Evolutionary conservation across 2,797 vertebrate species (phyloP), one percentile per base, ranked within the genome.

Genomic region (Atherinosoma microstoma): DNA sequence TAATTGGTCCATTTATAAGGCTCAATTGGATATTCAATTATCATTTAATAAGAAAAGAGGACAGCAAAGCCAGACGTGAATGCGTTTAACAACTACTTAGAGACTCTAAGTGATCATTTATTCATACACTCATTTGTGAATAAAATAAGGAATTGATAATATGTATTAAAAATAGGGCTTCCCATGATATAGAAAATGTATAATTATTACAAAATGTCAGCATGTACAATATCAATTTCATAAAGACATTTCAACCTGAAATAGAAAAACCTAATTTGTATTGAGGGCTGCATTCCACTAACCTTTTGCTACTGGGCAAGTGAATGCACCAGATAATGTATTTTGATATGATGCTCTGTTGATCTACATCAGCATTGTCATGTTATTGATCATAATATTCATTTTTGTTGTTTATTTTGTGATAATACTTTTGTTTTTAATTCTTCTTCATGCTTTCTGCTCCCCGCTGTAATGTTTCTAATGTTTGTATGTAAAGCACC

Each of bases 1-100:
- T 51, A 71, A 69, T 32, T 59, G 60, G 18, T 63, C 24, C 3
- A 3, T 68, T 77, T 13, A 64, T 22, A 62, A 36, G 68, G 24
- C 56, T 68, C 45, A 34, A 20, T 2, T 70, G 22, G 42, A 60
- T 36, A 51, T 70, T 73, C 18, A 40, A 13, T 64, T 59, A 70
- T 74, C 6, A 18, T 67, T 35, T 53, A 30, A 32, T 27, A 15
- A 27, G 66, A 42, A 67, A 45, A 65, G 18, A 61, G n/a, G 40
- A 18, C 51, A 22, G 24, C 34, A 13, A 47, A 29, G 11, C 30
- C 38, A 30, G 24, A 27, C 12, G 4, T 49, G 20, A 18, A 47
- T 49, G 30, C 22, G 58, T 60, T 75, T 20, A 24, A 35, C 9
- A 51, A n/a, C 9, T 47, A 18, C 36, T 35, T 58, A 0, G 16